phyloP scores from a whole-genome alignment of 2,797 vertebrate species.

The Diceros bicornis region DNA sequence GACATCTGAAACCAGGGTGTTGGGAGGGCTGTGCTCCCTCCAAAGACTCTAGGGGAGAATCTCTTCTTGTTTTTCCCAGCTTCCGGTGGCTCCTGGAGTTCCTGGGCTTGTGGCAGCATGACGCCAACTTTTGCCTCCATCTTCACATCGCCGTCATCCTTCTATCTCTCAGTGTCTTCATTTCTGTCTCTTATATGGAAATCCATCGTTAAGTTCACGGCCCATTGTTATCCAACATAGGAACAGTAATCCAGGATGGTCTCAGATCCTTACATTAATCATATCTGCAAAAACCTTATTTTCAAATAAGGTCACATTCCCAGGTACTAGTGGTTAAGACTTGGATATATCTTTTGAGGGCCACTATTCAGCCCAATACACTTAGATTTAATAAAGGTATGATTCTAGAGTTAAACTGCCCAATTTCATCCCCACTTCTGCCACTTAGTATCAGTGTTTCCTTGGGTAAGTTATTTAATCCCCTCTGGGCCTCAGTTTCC shows the following conservation, averaged over 20 bases:
- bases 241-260: neutral
- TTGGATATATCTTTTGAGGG: neutral
- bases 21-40: neutral
- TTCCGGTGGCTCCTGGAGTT: neutral
- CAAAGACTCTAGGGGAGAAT: neutral
- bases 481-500: neutral
- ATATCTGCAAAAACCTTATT: neutral
- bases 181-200: neutral
- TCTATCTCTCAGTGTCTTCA: neutral
- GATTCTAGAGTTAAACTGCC: neutral
- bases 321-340: neutral
- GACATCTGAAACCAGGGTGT: neutral
- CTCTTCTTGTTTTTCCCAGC: neutral
- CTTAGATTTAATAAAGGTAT: neutral
- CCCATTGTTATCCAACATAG: neutral
- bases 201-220: neutral
- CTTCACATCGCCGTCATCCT: neutral
- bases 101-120: too few species aligned
- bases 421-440: neutral
- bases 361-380: neutral
- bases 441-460: constrained; percentile 9
- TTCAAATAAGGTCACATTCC: constrained; percentile 53
- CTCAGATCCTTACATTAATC: constrained; percentile 5
- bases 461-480: neutral
- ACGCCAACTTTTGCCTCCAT: neutral